These are phyloP conservation scores for Lerema accius DNA, from an alignment of 1,140 invertebrate species.

Conservation along the genomic window DNA sequence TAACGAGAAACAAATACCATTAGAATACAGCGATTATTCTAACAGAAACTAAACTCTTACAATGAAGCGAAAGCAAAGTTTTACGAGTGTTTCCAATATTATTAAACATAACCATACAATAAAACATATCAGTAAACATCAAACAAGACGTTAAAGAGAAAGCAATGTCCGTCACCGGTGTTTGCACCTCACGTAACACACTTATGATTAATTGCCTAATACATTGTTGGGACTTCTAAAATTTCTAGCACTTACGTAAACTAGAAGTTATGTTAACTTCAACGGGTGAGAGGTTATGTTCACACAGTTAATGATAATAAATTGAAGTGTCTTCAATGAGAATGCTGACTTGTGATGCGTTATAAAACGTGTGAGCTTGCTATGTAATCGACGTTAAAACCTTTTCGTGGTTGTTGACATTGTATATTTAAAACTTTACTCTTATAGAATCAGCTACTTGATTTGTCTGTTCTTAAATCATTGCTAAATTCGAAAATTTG, in stretches of 20 bases:
- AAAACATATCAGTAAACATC: slow-evolving; percentile 1
- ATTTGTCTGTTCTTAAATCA: too few species aligned
- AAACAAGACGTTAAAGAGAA: slow-evolving; percentile 13
- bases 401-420: too few species aligned
- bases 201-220: slow-evolving; percentile 22
- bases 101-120: slow-evolving; percentile 15
- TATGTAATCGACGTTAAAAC: too few species aligned
- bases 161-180: slow-evolving; percentile 13
- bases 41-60: too few species aligned
- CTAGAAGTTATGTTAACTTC: slow-evolving; percentile 4
- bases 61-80: not conserved
- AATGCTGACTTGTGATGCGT: not conserved
- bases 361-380: not conserved
- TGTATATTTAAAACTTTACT: too few species aligned
- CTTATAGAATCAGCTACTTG: too few species aligned
- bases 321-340: slow-evolving; percentile 4
- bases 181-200: slow-evolving; percentile 20
- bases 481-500: too few species aligned
- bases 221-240: slow-evolving; percentile 23
- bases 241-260: slow-evolving; percentile 31
- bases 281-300: slow-evolving; percentile 5
- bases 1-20: too few species aligned
- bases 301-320: slow-evolving; percentile 1
- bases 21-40: too few species aligned
- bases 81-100: slow-evolving; percentile 7